A percentile compares a stretch with the other conserved stretches of the same genome.
These are phyloP conservation scores for Cremastinae sp. DNA, from an alignment of 2,888 invertebrate genomes.

Conservation along the genomic window DNA sequence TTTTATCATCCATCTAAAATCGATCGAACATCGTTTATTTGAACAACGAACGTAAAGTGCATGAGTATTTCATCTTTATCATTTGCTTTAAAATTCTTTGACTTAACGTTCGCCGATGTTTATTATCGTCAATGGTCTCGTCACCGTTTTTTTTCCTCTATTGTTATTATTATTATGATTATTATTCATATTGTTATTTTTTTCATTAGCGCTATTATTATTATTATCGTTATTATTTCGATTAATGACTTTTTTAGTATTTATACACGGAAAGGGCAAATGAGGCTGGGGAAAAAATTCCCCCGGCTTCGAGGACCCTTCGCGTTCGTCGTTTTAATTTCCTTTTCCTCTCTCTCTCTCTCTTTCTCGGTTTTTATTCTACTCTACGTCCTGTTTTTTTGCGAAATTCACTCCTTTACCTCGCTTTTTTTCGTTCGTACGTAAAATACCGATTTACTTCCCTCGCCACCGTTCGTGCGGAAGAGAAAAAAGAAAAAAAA, in stretches of 20 bases:
- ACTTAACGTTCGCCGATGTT: slow-evolving; percentile 23
- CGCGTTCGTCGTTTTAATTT: slow-evolving; percentile 15
- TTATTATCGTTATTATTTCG: slow-evolving; percentile 52
- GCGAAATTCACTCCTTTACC: slow-evolving; percentile 28
- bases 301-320: slow-evolving; percentile 15
- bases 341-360: slow-evolving; percentile 33
- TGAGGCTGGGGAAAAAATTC: slow-evolving; percentile 28
- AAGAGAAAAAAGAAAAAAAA: slow-evolving; percentile 20
- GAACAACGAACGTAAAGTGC: slow-evolving; percentile 8
- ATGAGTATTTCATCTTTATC: too few species aligned
- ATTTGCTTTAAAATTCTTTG: too few species aligned
- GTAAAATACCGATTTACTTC: slow-evolving; percentile 78
- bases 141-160: slow-evolving; percentile 44
- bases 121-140: slow-evolving; percentile 51
- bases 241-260: slow-evolving; percentile 54
- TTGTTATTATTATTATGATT: slow-evolving; percentile 64
- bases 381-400: slow-evolving; percentile 35
- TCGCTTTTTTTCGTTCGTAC: slow-evolving; percentile 70
- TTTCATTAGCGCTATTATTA: slow-evolving; percentile 48
- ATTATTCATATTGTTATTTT: slow-evolving; percentile 51
- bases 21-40: slow-evolving; percentile 2
- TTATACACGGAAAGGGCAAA: slow-evolving; percentile 42
- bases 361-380: slow-evolving; percentile 47
- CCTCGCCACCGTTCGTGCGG: slow-evolving; percentile 57
- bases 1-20: background rate